These are phyloP conservation scores for Drosophila barbarae DNA, from an alignment of 2,888 invertebrate genomes.

Conservation along the genomic window DNA sequence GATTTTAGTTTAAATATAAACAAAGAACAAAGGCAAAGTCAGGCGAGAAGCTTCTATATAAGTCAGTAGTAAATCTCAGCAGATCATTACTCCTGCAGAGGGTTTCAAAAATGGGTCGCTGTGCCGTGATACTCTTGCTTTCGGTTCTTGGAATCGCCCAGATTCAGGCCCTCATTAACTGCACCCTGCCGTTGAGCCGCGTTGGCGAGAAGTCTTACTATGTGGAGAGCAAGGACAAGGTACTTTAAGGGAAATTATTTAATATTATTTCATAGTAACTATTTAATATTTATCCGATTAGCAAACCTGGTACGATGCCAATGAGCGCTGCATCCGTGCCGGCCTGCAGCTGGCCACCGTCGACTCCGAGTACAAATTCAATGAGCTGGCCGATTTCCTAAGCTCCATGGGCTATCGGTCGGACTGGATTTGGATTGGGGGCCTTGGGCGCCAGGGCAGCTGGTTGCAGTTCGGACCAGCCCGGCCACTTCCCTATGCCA, in stretches of 20 bases:
- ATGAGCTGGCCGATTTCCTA: slow-evolving; percentile 3
- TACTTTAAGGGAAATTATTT: neutral
- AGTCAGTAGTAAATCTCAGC: neutral
- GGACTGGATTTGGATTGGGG: slow-evolving; percentile 8
- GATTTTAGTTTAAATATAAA: neutral
- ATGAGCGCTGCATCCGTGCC: slow-evolving; percentile 8
- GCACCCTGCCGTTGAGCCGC: slow-evolving; percentile 2
- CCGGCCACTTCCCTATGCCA: slow-evolving; percentile 4
- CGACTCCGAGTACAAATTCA: slow-evolving; percentile 9
- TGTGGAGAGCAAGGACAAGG: slow-evolving; percentile 14
- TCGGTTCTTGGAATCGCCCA: neutral
- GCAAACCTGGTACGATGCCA: slow-evolving; percentile 20
- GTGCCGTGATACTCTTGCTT: neutral
- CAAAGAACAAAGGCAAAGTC: neutral
- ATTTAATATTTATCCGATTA: neutral
- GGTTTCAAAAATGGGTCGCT: neutral
- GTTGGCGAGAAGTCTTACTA: slow-evolving; percentile 12
- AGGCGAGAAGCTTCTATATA: neutral
- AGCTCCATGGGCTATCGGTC: slow-evolving; percentile 2
- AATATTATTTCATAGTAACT: neutral
- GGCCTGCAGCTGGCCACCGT: slow-evolving; percentile 22
- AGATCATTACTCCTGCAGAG: neutral
- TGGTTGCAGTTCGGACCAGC: slow-evolving; percentile 8
- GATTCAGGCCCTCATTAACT: neutral
- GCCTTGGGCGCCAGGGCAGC: slow-evolving; percentile 9